Evolutionary conservation across 2,113 vertebrate genomes (phyloP).

Genomic region (Perccottus glenii): DNA sequence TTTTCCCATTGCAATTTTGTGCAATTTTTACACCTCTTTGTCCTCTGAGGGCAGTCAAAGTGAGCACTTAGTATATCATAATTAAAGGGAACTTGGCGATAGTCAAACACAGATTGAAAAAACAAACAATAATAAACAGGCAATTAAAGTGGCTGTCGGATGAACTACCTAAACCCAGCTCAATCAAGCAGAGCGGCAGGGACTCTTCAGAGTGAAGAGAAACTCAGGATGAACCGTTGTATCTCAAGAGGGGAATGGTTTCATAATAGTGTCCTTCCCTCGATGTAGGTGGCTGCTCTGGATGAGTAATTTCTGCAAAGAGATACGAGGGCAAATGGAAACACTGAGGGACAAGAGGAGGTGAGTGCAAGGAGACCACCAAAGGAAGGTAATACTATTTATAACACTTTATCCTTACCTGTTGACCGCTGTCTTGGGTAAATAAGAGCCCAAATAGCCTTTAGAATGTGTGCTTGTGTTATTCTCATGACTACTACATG

Average conservation of each 20-base stretch:
- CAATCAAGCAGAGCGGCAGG: slow-evolving; percentile 27
- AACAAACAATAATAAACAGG: neutral
- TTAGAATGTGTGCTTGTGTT: too few relatives aligned
- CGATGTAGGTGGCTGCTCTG: slow-evolving; percentile 23
- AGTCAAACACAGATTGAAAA: slow-evolving; percentile 32
- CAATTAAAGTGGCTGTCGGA: slow-evolving; percentile 30
- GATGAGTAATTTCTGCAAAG: slow-evolving; percentile 47
- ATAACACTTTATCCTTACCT: too few relatives aligned
- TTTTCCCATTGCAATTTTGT: slow-evolving; percentile 49
- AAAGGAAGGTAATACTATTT: neutral
- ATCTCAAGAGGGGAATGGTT: slow-evolving; percentile 32
- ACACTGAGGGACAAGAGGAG: slow-evolving; percentile 27
- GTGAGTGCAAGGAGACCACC: slow-evolving; percentile 29
- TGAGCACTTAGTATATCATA: slow-evolving; percentile 45
- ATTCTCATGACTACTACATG: too few relatives aligned
- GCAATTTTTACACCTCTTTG: slow-evolving; percentile 43
- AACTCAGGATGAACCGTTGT: slow-evolving; percentile 11
- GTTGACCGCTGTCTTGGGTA: too few relatives aligned
- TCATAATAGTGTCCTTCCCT: slow-evolving; percentile 23
- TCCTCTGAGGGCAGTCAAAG: slow-evolving; percentile 24
- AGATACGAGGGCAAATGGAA: slow-evolving; percentile 12
- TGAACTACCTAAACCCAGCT: slow-evolving; percentile 12
- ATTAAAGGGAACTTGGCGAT: slow-evolving; percentile 49
- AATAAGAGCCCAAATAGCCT: too few relatives aligned
- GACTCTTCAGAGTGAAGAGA: slow-evolving; percentile 30